Evolutionary conservation across 2,113 vertebrate genomes (phyloP), one percentile per base, ranked within the genome.

Genomic region (Crocuta crocuta): DNA sequence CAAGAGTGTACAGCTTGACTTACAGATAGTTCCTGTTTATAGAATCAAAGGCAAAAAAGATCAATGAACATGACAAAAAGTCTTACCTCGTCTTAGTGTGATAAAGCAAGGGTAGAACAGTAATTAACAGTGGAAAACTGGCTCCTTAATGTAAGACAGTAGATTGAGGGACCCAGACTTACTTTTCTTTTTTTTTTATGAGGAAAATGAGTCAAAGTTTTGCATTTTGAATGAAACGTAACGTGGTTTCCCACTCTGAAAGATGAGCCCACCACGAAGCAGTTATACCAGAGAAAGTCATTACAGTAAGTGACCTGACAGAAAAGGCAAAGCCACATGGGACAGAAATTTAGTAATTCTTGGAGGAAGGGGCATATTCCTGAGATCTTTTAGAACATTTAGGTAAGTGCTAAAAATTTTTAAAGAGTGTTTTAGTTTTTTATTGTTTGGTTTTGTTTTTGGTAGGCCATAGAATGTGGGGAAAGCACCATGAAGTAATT

Each of bases 11-110:
- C 65, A 63, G 93, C 81, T 95, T 89, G 94, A 91, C 79, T 98
- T 90, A n/a, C 33, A 94, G 74, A 66, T 85, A 96, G 84, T 91
- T 96, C 35, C 95, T 89, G 65, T 97, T 97, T 96, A 74, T 70
- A 58, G 58, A 94, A 92, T 97, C 94, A 96, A 97, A 97, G 71
- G 81, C 90, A 89, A 85, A 79, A 65, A 88, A 53, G 84, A 94
- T 98, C 96, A 95, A 35, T 93, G 96, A 94, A 95, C 71, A 82
- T 0, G 4, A 88, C 80, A 68, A 21, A 84, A 88, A 88, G 74
- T 85, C 83, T 85, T 55, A 55, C 70, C 65, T 84, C 10, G 0
- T 81, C 87, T 94, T n/a, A 17, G 28, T 35, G 50, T 80, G 61
- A 63, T 91, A 90, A 79, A 78, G 63, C 66, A 55, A 84, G 28